phyloP scores from a whole-genome alignment of 2,888 invertebrate species.

The Hypselothyrea guttata region DNA sequence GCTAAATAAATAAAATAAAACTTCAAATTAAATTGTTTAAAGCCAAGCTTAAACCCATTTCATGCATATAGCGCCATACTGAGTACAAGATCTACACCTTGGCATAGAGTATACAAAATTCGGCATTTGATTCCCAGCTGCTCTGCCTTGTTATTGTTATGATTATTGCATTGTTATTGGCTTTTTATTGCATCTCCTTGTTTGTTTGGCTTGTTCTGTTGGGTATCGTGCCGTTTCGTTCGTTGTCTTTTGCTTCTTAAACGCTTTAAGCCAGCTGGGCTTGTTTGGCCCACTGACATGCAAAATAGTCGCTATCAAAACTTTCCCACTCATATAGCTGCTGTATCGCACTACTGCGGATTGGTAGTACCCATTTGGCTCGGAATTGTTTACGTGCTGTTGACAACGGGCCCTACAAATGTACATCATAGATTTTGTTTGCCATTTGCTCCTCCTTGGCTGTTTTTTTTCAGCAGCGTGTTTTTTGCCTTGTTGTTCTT shows the following conservation, averaged over 20 bases:
- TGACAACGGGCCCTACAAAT: conserved; percentile 40
- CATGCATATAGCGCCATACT: too few relatives aligned
- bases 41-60: too few relatives aligned
- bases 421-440: conserved; percentile 36
- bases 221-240: conserved; percentile 3
- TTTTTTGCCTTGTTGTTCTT: conserved; percentile 38
- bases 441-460: conserved; percentile 39
- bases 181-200: conserved; percentile 60
- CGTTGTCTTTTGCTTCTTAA: conserved; percentile 41
- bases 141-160: conserved; percentile 54
- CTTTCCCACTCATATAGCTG: conserved; percentile 5
- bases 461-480: conserved; percentile 26
- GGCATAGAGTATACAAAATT: too few relatives aligned
- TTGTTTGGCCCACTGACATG: conserved; percentile 12
- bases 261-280: conserved; percentile 24
- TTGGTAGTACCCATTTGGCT: conserved; percentile 35
- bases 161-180: conserved; percentile 74
- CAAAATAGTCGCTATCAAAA: conserved; percentile 23
- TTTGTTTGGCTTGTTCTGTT: neutral
- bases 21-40: too few relatives aligned
- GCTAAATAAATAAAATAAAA: too few relatives aligned
- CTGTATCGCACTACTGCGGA: too few relatives aligned
- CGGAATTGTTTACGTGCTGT: conserved; percentile 55
- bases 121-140: too few relatives aligned
- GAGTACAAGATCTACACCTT: too few relatives aligned